A percentile compares a stretch with the other conserved stretches of the same genome.
phyloP scores from a whole-genome alignment of 2,113 vertebrate species.

The Grammomys surdaster region DNA sequence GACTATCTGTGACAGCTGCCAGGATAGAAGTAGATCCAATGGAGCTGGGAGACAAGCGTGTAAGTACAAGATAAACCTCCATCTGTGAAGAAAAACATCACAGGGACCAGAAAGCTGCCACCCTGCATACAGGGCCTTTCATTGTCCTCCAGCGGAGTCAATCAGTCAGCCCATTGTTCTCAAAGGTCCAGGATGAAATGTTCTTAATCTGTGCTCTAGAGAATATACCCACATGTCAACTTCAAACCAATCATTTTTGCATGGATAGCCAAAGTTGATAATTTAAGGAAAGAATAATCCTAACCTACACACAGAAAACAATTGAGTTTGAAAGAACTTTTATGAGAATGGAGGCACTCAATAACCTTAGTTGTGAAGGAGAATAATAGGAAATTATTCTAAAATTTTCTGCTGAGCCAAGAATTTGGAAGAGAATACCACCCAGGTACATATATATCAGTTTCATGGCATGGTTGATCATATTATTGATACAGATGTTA shows the following conservation, averaged over 20 bases:
- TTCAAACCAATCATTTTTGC: neutral
- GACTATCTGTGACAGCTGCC: neutral
- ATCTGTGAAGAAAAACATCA: neutral
- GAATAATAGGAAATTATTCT: neutral
- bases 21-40: neutral
- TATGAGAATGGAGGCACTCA: neutral
- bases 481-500: neutral
- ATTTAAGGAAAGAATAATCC: neutral
- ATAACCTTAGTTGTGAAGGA: neutral
- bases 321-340: neutral
- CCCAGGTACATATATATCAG: neutral
- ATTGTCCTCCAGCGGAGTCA: neutral
- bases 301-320: neutral
- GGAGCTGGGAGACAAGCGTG: neutral
- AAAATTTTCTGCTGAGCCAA: neutral
- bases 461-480: neutral
- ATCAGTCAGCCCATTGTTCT: neutral
- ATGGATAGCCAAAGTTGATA: neutral
- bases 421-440: neutral
- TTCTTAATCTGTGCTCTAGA: neutral
- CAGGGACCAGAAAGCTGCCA: neutral
- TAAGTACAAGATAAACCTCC: neutral
- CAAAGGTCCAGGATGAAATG: neutral
- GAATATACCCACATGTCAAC: neutral
- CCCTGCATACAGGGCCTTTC: rapidly evolving